Conservation (phyloP, 2,888 invertebrate species). For the Prenolepis imparis region DNA sequence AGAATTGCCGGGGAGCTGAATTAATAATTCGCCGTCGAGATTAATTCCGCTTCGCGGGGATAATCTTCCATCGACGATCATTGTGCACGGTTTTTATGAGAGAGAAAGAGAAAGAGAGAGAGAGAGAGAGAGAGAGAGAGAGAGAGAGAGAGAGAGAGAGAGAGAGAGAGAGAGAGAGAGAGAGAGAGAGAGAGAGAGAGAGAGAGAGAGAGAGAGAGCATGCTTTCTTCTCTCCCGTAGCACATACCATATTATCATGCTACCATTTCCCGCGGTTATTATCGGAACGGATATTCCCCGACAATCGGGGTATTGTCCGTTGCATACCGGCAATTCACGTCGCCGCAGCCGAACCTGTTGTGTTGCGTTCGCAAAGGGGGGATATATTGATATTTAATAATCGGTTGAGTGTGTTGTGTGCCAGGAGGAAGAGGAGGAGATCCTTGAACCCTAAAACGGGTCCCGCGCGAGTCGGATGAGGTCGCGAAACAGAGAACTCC, state of each 20-base stretch:
- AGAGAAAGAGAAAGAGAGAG: too few species aligned
- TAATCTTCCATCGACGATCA: constrained; percentile 40
- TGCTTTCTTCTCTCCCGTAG: background rate
- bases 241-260: constrained; percentile 32
- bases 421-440: background rate
- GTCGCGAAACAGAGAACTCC: background rate
- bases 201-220: background rate
- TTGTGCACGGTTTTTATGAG: constrained; percentile 15
- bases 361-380: background rate
- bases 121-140: background rate
- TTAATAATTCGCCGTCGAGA: constrained; percentile 28
- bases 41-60: constrained; percentile 31
- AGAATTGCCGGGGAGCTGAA: background rate
- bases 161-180: background rate
- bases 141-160: too few species aligned
- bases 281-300: constrained; percentile 36
- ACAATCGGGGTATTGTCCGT: constrained; percentile 48
- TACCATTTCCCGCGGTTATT: constrained; percentile 41
- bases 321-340: constrained; percentile 43
- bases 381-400: constrained; percentile 58
- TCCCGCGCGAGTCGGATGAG: background rate
- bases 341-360: background rate
- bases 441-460: constrained; percentile 20
- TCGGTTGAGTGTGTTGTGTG: constrained; percentile 12
- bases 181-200: too few species aligned